phyloP scores from a whole-genome alignment of 1,140 invertebrate species.

The Gonatopus flavifemur region DNA sequence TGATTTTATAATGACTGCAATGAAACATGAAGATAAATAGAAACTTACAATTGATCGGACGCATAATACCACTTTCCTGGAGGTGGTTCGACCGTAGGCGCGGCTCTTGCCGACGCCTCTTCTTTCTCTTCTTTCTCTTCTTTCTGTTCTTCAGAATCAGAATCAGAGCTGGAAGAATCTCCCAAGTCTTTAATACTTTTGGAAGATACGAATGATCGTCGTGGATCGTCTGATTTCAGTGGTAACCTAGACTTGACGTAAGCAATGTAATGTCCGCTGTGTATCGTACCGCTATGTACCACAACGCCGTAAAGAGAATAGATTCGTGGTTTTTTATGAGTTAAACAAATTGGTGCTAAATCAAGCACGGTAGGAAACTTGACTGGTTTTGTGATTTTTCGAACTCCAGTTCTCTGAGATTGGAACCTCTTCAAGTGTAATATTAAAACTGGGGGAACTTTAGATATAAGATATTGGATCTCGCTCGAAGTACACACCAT shows the following conservation, averaged over 20 bases:
- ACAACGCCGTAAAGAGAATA: constrained; percentile 95
- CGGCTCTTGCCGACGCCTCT: constrained; percentile 44
- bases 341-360: constrained; percentile 87
- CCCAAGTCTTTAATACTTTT: constrained; percentile 58
- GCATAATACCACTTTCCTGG: constrained; percentile 89
- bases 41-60: constrained; percentile 73
- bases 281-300: constrained; percentile 87
- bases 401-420: constrained; percentile 61
- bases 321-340: constrained; percentile 69
- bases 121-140: too few relatives aligned
- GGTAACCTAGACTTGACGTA: constrained; percentile 75
- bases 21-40: constrained; percentile 1
- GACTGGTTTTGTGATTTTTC: constrained; percentile 85
- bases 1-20: constrained; percentile 1
- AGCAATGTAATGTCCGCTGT: constrained; percentile 94
- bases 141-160: too few relatives aligned
- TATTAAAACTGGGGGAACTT: constrained; percentile 90
- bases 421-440: constrained; percentile 93
- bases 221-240: constrained; percentile 61
- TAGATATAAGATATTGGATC: constrained; percentile 88
- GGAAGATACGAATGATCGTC: constrained; percentile 69
- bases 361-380: constrained; percentile 86
- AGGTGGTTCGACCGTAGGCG: constrained; percentile 59
- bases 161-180: constrained; percentile 45
- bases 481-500: constrained; percentile 86